These are phyloP conservation scores for Nasonovia ribisnigri DNA, from an alignment of 2,888 invertebrate genomes.

Conservation along the genomic window DNA sequence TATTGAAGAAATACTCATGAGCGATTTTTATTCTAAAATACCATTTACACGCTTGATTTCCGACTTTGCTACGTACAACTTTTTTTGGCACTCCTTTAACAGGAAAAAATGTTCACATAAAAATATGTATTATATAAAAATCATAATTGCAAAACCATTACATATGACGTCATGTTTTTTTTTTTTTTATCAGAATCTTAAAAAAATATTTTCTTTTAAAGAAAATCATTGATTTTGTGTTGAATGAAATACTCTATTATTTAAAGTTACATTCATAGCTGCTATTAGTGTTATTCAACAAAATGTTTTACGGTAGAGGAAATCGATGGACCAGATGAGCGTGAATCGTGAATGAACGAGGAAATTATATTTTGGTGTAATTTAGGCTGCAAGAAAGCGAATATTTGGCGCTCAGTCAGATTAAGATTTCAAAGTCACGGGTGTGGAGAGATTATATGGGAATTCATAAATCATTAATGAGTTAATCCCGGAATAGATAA, in stretches of 20 bases:
- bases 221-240: not conserved
- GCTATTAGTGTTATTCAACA: not conserved
- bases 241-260: not conserved
- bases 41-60: not conserved
- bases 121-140: not conserved
- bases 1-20: not conserved
- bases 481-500: not conserved
- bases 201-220: not conserved
- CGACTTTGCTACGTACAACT: not conserved
- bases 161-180: not conserved
- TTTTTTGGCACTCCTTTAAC: not conserved
- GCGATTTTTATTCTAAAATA: not conserved
- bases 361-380: not conserved
- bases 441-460: constrained; percentile 12
- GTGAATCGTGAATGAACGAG: not conserved
- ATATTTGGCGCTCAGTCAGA: constrained; percentile 9
- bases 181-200: not conserved
- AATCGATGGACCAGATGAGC: not conserved
- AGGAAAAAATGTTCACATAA: not conserved
- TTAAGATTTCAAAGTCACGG: constrained; percentile 6
- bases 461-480: not conserved
- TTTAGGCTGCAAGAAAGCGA: not conserved
- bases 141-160: not conserved
- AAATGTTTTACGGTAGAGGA: not conserved
- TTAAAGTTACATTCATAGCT: not conserved